phyloP scores from a whole-genome alignment of 2,113 vertebrate species.

The Nycticorax nycticorax region DNA sequence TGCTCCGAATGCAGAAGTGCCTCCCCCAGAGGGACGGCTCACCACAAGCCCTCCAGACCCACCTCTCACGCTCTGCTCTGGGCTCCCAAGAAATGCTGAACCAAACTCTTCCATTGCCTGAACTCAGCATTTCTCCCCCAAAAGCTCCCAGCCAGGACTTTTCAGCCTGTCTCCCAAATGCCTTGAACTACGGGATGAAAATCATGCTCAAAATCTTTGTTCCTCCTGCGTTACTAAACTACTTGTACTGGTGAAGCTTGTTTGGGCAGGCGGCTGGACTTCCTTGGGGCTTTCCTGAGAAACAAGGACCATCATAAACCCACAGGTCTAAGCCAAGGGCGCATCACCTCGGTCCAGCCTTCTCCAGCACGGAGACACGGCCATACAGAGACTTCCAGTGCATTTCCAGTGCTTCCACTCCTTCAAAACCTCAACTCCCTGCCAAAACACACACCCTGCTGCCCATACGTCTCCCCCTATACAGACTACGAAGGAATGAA shows the following conservation, averaged over 20 bases:
- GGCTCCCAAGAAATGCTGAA: neutral
- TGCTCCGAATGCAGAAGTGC: accelerated
- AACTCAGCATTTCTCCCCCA: neutral
- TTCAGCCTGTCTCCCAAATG: neutral
- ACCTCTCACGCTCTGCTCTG: neutral
- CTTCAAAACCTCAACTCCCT: accelerated
- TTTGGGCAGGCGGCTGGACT: neutral
- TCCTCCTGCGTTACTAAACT: neutral
- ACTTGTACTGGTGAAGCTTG: neutral
- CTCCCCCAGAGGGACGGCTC: neutral
- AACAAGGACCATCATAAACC: neutral
- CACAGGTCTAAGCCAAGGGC: neutral
- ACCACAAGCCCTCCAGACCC: neutral
- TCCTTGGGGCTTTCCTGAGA: neutral
- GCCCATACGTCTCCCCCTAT: neutral
- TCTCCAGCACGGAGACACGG: neutral
- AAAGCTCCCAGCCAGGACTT: neutral
- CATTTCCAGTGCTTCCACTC: neutral
- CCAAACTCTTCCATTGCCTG: neutral
- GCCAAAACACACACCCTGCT: neutral
- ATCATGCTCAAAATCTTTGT: neutral
- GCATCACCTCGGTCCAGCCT: neutral
- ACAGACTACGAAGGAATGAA: neutral
- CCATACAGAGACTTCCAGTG: neutral
- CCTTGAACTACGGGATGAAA: neutral